These are phyloP conservation scores for Oxytorus armatus DNA, from an alignment of 2,888 invertebrate genomes.

Conservation along the genomic window DNA sequence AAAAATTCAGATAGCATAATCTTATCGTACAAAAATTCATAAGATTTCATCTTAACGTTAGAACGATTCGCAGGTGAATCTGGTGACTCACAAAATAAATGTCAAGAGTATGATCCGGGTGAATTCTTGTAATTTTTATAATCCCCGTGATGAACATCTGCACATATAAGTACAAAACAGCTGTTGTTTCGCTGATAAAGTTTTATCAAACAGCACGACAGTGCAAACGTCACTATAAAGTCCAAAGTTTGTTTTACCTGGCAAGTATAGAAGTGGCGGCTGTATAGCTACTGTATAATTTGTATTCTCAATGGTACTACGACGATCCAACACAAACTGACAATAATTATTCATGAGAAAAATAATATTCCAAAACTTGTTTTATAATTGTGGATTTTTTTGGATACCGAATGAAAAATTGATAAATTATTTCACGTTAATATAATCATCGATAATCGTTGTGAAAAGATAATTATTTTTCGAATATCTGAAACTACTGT, in stretches of 20 bases:
- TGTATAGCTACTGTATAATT: neutral
- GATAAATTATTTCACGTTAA: too few species aligned
- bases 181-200: conserved; percentile 33
- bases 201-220: neutral
- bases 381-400: too few species aligned
- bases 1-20: neutral
- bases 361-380: too few species aligned
- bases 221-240: neutral
- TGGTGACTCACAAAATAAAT: conserved; percentile 9
- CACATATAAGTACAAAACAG: neutral
- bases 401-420: too few species aligned
- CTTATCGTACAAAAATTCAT: conserved; percentile 14
- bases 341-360: too few species aligned
- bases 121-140: conserved; percentile 32
- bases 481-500: too few species aligned
- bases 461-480: too few species aligned
- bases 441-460: too few species aligned
- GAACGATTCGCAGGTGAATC: neutral
- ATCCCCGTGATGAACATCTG: neutral
- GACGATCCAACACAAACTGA: neutral
- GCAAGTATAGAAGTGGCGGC: neutral
- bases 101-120: neutral
- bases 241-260: neutral
- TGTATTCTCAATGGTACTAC: neutral
- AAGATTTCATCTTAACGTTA: conserved; percentile 9